phyloP scores from a whole-genome alignment of 2,113 vertebrate species.

The Pelvicachromis taeniatus region DNA sequence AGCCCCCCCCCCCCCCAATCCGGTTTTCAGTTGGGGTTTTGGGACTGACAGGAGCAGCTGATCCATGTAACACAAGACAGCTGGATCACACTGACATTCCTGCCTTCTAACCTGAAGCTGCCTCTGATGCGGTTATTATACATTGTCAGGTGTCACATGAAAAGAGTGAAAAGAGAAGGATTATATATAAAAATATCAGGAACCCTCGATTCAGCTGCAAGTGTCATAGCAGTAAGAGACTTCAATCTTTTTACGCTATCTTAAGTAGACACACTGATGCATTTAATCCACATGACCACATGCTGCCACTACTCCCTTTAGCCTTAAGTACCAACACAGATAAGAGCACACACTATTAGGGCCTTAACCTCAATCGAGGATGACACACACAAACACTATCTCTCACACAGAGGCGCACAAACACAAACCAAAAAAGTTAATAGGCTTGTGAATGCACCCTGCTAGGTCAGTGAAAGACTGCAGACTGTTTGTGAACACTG shows the following conservation, averaged over 20 bases:
- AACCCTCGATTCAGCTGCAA: background rate
- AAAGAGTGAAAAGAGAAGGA: background rate
- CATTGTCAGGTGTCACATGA: background rate
- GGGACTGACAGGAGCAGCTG: background rate
- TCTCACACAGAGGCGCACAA: background rate
- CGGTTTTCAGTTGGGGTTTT: background rate
- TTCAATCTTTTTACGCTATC: conserved; percentile 42
- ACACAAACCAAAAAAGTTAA: conserved; percentile 3
- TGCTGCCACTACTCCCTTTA: conserved; percentile 17
- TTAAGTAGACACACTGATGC: conserved; percentile 35
- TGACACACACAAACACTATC: background rate
- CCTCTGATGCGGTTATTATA: background rate
- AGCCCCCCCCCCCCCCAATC: rapidly evolving
- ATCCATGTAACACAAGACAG: background rate
- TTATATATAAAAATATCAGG: background rate
- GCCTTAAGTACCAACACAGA: conserved; percentile 31
- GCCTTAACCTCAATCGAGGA: background rate
- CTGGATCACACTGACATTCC: background rate
- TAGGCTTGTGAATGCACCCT: conserved; percentile 7
- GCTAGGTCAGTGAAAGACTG: background rate
- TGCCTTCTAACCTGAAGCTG: background rate
- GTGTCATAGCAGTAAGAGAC: conserved; percentile 6
- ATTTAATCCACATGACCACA: conserved; percentile 46
- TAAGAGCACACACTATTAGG: conserved; percentile 42
- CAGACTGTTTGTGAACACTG: background rate